Evolutionary conservation across 1,140 invertebrate genomes (phyloP).

Genomic region (Chironomus tepperi): DNA sequence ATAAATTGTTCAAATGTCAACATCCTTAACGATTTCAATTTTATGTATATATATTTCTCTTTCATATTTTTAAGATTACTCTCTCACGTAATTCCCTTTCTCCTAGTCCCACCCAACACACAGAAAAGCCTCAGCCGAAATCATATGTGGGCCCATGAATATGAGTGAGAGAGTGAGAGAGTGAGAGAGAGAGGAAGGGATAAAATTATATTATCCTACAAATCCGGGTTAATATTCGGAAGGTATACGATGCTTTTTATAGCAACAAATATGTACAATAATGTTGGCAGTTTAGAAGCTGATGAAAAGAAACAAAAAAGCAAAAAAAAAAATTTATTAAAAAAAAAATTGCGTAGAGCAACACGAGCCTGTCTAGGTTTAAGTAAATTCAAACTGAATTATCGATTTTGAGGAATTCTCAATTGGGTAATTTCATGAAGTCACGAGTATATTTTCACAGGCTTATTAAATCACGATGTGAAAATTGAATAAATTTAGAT

Average conservation of each 20-base stretch:
- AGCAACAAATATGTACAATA: neutral
- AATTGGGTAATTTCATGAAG: too few relatives aligned
- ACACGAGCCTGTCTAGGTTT: too few relatives aligned
- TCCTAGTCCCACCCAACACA: too few relatives aligned
- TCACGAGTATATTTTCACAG: too few relatives aligned
- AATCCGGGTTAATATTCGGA: neutral
- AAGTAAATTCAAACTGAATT: too few relatives aligned
- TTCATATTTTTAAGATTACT: neutral
- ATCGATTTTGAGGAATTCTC: too few relatives aligned
- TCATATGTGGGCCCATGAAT: neutral
- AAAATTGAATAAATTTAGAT: too few relatives aligned
- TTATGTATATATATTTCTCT: neutral
- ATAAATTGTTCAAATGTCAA: conserved; percentile 11
- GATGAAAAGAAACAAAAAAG: neutral
- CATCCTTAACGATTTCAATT: conserved; percentile 22
- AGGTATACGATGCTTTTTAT: neutral
- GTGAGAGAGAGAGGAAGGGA: too few relatives aligned
- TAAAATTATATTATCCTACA: neutral
- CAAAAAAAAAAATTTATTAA: neutral
- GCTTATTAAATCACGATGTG: too few relatives aligned
- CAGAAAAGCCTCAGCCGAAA: too few relatives aligned
- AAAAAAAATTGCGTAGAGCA: too few relatives aligned
- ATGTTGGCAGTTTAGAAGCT: neutral
- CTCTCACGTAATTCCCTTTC: neutral
- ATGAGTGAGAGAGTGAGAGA: neutral